phyloP scores from a whole-genome alignment of 2,888 invertebrate genomes.

The Drosophila rubida region DNA sequence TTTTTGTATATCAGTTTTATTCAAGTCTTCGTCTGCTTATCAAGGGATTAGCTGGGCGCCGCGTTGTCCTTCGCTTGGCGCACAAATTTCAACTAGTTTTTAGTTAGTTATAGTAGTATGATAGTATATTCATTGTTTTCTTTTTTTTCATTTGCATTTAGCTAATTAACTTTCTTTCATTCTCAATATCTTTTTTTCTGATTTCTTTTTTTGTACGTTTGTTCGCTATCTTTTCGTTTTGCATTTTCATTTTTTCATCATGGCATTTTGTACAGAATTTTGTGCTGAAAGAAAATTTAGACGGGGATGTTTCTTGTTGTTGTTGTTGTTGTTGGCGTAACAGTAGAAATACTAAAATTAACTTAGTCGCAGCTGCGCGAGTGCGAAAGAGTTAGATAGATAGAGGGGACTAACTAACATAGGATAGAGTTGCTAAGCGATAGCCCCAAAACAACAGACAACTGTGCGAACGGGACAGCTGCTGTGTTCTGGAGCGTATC shows the following conservation, averaged over 20 bases:
- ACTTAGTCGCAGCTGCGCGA: constrained; percentile 34
- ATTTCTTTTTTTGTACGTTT: constrained; percentile 26
- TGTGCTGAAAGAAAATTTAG: constrained; percentile 69
- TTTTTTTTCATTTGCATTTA: constrained; percentile 24
- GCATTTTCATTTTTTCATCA: constrained; percentile 48
- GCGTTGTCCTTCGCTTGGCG: constrained; percentile 47
- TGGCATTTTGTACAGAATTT: constrained; percentile 68
- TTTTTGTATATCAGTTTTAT: constrained; percentile 68
- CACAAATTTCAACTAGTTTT: constrained; percentile 32
- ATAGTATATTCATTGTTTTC: background rate
- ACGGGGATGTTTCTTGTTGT: constrained; percentile 25
- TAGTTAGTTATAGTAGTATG: constrained; percentile 12
- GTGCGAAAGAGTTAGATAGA: constrained; percentile 23
- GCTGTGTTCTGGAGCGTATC: background rate
- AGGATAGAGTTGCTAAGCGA: constrained; percentile 40
- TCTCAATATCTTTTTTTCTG: constrained; percentile 20
- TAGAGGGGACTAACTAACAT: constrained; percentile 20
- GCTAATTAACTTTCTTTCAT: constrained; percentile 19
- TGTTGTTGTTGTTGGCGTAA: constrained; percentile 19
- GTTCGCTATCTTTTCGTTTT: background rate
- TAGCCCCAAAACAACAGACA: constrained; percentile 16
- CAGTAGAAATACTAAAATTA: constrained; percentile 37
- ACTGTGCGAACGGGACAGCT: constrained; percentile 35
- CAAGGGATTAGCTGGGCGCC: constrained; percentile 54
- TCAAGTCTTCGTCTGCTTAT: constrained; percentile 65